These are phyloP conservation scores for Trichomycterus rosablanca DNA, from an alignment of 2,113 vertebrate species.

Conservation along the genomic window DNA sequence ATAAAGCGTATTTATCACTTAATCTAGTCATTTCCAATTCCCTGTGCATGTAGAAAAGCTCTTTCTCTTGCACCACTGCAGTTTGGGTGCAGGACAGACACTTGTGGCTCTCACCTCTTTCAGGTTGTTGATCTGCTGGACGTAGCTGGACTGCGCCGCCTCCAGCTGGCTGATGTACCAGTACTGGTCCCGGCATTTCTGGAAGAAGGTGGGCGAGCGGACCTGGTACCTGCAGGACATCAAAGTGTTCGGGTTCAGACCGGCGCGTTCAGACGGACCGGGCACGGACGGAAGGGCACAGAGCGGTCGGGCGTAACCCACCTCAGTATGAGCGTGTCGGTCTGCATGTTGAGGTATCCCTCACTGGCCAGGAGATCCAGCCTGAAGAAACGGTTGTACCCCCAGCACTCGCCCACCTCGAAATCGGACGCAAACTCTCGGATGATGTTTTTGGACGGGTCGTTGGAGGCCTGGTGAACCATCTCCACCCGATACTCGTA, in stretches of 20 bases:
- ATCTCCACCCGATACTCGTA: conserved; percentile 99
- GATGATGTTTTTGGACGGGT: conserved; percentile 96
- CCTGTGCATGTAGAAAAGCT: too few relatives aligned
- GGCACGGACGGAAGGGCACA: too few relatives aligned
- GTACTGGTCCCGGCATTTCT: conserved; percentile 95
- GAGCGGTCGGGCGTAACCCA: conserved; percentile 48
- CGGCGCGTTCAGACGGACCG: background rate
- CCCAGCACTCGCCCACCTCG: conserved; percentile 97
- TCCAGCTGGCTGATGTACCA: conserved; percentile 98
- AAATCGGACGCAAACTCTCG: conserved; percentile 97
- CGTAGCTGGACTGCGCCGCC: conserved; percentile 86
- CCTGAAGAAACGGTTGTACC: conserved; percentile 97
- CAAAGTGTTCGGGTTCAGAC: background rate
- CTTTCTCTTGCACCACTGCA: background rate
- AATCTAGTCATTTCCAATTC: too few relatives aligned
- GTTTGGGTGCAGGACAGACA: too few relatives aligned
- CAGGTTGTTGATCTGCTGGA: conserved; percentile 96
- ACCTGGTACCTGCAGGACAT: conserved; percentile 88
- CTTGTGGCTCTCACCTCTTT: conserved; percentile 78
- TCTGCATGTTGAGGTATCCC: conserved; percentile 93
- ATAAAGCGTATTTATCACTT: too few relatives aligned
- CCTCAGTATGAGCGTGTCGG: conserved; percentile 93
- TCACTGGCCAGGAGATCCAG: conserved; percentile 94
- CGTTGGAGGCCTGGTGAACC: conserved; percentile 96
- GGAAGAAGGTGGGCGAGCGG: conserved; percentile 95